Percentiles rank a stretch among this genome's conserved stretches.
These are phyloP conservation scores for Zosterops borbonicus DNA, from an alignment of 2,113 vertebrate genomes.

Conservation along the genomic window DNA sequence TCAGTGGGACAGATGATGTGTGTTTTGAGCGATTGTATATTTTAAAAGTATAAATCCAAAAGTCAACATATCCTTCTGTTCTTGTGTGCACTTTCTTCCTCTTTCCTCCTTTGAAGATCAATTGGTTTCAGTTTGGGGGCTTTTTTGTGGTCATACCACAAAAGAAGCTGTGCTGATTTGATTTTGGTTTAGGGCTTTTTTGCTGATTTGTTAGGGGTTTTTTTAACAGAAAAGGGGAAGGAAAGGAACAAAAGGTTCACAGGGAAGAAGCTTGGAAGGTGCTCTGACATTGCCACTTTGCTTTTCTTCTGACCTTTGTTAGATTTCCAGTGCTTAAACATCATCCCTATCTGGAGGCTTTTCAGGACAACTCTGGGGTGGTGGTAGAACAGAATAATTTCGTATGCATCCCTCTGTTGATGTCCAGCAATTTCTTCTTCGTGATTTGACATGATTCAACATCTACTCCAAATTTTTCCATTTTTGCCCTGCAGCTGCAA, in stretches of 20 bases:
- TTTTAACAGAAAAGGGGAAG: background rate
- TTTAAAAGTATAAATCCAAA: constrained; percentile 9
- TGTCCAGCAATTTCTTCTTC: background rate
- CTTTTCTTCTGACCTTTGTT: background rate
- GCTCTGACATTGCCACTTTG: background rate
- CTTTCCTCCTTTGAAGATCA: background rate
- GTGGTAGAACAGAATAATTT: background rate
- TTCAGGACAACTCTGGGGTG: background rate
- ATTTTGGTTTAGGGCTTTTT: background rate
- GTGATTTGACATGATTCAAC: background rate
- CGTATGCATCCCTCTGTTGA: background rate
- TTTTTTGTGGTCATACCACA: background rate
- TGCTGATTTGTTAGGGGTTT: background rate
- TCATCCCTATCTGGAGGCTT: background rate
- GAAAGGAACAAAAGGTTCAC: background rate
- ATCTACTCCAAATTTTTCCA: background rate
- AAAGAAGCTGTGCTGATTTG: background rate
- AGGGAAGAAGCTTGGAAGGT: background rate
- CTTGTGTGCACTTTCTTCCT: background rate
- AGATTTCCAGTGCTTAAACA: background rate
- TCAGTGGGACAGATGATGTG: background rate
- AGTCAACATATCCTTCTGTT: background rate
- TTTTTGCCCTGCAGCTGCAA: background rate
- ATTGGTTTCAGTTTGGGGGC: background rate
- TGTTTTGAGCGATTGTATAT: background rate